Evolutionary conservation across 2,113 vertebrate species (phyloP), one percentile per base, ranked within the genome.

Genomic region (Chitala chitala): DNA sequence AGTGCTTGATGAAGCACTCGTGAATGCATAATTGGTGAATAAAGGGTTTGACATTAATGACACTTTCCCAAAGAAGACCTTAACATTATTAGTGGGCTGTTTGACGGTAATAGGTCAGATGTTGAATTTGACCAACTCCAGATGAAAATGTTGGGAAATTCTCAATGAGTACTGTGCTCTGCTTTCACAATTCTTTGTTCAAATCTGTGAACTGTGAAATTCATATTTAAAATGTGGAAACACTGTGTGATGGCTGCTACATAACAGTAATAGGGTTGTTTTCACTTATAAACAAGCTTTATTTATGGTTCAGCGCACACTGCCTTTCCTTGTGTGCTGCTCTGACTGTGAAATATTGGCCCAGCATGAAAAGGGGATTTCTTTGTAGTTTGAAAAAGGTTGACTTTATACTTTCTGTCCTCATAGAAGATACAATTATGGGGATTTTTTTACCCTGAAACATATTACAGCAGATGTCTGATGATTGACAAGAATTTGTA

Each of bases 131-230:
- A n/a, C n/a, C n/a, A n/a, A n/a, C n/a, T n/a, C n/a, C n/a, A n/a
- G n/a, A n/a, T n/a, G n/a, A n/a, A n/a, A 22, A 33, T 8, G 58
- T 29, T 31, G 29, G 7, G 20, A 63, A 15, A 13, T n/a, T 26
- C n/a, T 46, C n/a, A n/a, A 20, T 46, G 63, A 42, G 38, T 38
- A 22, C 6, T 44, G 38, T 6, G 31, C 59, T 63, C 59, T n/a
- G 9, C 31, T 38, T 63, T 29, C 38, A 61, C 36, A 38, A 61
- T 61, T 26, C 31, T 63, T 63, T 63, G 59, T 63, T 63, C n/a
- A 33, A 33, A 63, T 8, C 12, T 36, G 59, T 33, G 6, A 20
- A 7, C 38, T 63, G 59, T 63, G 31, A 38, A 33, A 13, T 63
- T 63, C 31, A 29, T 38, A 33, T 63, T 26, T 63, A 20, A 63